phyloP scores from a whole-genome alignment of 2,797 vertebrate species.

The Psittacula derbiana region DNA sequence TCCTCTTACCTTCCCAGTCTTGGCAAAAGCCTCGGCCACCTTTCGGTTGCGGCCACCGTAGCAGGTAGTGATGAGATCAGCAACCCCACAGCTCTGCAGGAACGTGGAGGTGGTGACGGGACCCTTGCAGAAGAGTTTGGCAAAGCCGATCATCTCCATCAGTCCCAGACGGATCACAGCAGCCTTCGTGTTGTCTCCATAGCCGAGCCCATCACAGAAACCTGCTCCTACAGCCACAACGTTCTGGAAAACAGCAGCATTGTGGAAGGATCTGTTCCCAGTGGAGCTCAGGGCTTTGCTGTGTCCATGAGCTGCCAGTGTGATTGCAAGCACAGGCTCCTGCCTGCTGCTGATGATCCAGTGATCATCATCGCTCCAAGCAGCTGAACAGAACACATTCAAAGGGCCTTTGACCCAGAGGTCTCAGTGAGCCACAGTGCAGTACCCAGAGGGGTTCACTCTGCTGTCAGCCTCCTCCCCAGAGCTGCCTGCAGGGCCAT shows the following conservation, averaged over 20 bases:
- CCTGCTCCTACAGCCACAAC: constrained; percentile 95
- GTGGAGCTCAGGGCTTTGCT: not conserved
- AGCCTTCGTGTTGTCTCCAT: constrained; percentile 95
- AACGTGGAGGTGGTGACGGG: constrained; percentile 85
- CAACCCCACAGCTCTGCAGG: constrained; percentile 94
- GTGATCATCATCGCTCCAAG: not conserved
- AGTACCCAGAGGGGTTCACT: not conserved
- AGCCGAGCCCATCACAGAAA: constrained; percentile 94
- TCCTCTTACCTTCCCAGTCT: constrained; percentile 78
- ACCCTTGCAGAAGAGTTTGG: constrained; percentile 89
- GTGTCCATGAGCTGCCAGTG: not conserved
- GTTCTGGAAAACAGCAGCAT: constrained; percentile 77
- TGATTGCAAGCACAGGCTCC: not conserved
- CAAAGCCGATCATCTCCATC: constrained; percentile 96
- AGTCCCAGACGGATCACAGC: constrained; percentile 95
- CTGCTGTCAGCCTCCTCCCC: not conserved
- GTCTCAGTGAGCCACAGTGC: not conserved
- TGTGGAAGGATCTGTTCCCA: not conserved
- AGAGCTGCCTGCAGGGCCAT: not conserved
- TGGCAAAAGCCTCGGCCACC: constrained; percentile 91
- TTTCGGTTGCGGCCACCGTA: constrained; percentile 95
- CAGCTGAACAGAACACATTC: not conserved
- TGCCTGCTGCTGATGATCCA: not conserved
- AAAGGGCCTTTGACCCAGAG: not conserved
- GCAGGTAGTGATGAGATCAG: constrained; percentile 97